A percentile compares a stretch with the other conserved stretches of the same genome.
phyloP scores from a whole-genome alignment of 2,797 vertebrate genomes.

The Mareca strepera region DNA sequence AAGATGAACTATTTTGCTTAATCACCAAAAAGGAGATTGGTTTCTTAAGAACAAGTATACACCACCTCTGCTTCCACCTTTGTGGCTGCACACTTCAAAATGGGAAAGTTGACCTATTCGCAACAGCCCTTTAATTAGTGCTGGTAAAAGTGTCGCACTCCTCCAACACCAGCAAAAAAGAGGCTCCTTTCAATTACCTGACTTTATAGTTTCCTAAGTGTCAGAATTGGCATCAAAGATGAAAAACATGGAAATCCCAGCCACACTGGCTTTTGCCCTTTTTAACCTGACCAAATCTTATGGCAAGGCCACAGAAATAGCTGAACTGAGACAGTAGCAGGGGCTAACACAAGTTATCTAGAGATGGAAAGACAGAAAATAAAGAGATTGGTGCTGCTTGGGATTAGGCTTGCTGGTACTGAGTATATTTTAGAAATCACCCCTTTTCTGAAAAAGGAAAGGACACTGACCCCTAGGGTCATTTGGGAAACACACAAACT shows the following conservation, averaged over 20 bases:
- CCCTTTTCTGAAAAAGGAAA: background rate
- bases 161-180: background rate
- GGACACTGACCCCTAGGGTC: background rate
- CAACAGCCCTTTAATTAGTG: background rate
- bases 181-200: background rate
- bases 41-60: background rate
- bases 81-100: background rate
- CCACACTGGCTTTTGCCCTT: background rate
- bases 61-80: background rate
- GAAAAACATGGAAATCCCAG: background rate
- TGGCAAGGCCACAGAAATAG: background rate
- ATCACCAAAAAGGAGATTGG: background rate
- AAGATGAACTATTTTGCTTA: background rate
- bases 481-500: background rate
- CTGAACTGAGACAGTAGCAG: background rate
- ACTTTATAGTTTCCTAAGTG: background rate
- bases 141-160: background rate
- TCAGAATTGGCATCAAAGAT: background rate
- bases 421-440: background rate
- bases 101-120: background rate
- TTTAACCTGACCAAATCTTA: background rate
- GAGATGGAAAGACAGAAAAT: background rate
- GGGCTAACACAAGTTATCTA: background rate
- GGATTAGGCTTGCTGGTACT: background rate
- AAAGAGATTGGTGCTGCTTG: background rate